These are phyloP conservation scores for Sebastiscus albofasciatus DNA, from an alignment of 2,797 vertebrate species.

Conservation along the genomic window DNA sequence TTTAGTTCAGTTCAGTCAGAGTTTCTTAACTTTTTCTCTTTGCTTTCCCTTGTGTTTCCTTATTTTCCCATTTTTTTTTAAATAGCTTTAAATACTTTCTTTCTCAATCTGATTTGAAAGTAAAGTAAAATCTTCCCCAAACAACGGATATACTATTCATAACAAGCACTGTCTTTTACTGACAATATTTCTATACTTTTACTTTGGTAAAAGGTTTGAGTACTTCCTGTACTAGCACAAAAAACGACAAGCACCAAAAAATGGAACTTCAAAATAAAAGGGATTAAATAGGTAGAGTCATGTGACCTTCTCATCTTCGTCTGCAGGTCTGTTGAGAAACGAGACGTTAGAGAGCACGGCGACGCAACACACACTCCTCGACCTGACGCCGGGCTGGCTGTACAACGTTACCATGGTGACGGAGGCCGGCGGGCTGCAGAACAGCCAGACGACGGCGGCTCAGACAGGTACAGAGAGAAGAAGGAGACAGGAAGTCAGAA, in stretches of 20 bases:
- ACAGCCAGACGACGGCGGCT: slow-evolving; percentile 67
- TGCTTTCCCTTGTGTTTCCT: too few relatives aligned
- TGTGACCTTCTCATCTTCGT: background rate
- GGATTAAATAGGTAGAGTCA: background rate
- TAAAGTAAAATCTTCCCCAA: too few relatives aligned
- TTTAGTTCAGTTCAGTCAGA: too few relatives aligned
- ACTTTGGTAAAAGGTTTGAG: background rate
- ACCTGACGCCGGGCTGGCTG: slow-evolving; percentile 82
- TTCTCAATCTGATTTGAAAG: too few relatives aligned
- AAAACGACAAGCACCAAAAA: too few relatives aligned
- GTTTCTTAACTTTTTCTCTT: too few relatives aligned
- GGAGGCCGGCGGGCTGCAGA: slow-evolving; percentile 83
- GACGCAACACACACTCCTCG: slow-evolving; percentile 75
- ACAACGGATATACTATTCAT: too few relatives aligned
- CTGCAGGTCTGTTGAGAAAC: slow-evolving; percentile 69
- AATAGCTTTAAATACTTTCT: too few relatives aligned
- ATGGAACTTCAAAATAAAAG: background rate
- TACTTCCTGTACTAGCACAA: background rate
- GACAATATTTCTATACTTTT: background rate
- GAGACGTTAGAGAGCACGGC: slow-evolving; percentile 73
- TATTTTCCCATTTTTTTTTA: too few relatives aligned
- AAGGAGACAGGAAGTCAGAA: background rate
- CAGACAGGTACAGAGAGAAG: slow-evolving; percentile 83
- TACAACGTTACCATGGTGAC: slow-evolving; percentile 90
- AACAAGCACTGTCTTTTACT: background rate